Percentiles rank a stretch among this genome's conserved stretches.
phyloP scores from a whole-genome alignment of 2,888 invertebrate species.

The Sialis lutaria region DNA sequence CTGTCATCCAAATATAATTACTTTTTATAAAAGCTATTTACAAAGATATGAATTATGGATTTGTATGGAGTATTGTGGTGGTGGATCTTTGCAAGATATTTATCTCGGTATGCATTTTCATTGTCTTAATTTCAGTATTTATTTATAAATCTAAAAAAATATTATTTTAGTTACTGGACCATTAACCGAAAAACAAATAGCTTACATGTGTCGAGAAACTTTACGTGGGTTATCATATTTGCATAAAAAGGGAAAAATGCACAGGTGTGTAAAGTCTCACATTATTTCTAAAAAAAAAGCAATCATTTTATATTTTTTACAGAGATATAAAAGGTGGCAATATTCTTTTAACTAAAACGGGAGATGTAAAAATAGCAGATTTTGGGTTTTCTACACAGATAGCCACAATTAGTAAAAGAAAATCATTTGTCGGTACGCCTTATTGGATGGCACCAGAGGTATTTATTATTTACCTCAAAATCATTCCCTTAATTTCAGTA shows the following conservation, averaged over 20 bases:
- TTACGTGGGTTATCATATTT: constrained; percentile 89
- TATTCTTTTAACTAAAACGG: constrained; percentile 86
- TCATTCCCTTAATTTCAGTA: no score
- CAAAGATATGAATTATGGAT: constrained; percentile 96
- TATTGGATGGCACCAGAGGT: constrained; percentile 98
- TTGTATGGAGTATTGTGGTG: constrained; percentile 99
- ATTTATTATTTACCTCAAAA: no score
- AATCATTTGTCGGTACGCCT: constrained; percentile 97
- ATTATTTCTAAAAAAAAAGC: background rate
- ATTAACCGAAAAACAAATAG: constrained; percentile 85
- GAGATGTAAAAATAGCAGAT: constrained; percentile 96
- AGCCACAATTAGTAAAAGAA: constrained; percentile 95
- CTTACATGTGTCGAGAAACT: no score
- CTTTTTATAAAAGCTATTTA: constrained; percentile 94
- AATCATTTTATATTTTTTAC: constrained; percentile 7
- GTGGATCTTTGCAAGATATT: no score
- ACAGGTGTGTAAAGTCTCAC: constrained; percentile 31
- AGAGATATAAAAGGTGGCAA: constrained; percentile 92
- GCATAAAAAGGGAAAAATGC: constrained; percentile 96
- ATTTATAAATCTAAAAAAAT: background rate
- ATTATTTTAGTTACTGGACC: constrained; percentile 70
- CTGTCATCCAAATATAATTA: constrained; percentile 91
- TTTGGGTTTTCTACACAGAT: constrained; percentile 99
- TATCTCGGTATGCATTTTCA: no score
- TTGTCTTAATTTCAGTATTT: no score